phyloP scores from a whole-genome alignment of 2,888 invertebrate genomes.

The Drosophila setosimentum region DNA sequence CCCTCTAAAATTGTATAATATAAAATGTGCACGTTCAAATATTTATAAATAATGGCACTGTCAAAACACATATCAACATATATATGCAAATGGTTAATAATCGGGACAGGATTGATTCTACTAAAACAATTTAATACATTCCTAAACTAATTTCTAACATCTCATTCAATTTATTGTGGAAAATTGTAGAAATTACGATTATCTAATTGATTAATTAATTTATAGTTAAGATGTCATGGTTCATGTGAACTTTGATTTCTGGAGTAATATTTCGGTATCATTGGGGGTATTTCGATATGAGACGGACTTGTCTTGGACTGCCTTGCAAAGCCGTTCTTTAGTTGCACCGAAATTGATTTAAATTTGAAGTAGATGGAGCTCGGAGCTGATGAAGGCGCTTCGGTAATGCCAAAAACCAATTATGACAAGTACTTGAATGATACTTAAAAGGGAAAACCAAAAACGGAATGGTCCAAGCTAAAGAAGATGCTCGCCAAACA shows the following conservation, averaged over 20 bases:
- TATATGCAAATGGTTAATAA: neutral
- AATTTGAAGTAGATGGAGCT: neutral
- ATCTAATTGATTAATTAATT: neutral
- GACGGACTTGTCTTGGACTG: neutral
- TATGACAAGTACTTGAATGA: conserved; percentile 20
- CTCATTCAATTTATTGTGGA: too few species aligned
- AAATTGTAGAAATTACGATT: too few species aligned
- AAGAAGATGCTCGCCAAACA: conserved; percentile 10
- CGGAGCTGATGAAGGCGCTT: neutral
- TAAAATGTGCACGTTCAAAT: too few species aligned
- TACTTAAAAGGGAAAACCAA: neutral
- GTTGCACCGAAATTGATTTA: neutral
- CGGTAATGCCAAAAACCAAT: neutral
- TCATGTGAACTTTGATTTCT: neutral
- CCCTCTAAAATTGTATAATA: too few species aligned
- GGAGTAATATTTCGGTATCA: neutral
- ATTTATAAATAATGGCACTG: too few species aligned
- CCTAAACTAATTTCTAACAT: neutral
- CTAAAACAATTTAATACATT: neutral
- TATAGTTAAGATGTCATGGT: neutral
- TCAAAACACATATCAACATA: too few species aligned
- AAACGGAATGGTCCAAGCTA: neutral
- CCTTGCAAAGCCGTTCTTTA: neutral
- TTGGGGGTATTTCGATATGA: neutral
- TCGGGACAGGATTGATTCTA: neutral